phyloP scores from a whole-genome alignment of 2,113 vertebrate genomes.

The Brachyhypopomus gauderio region DNA sequence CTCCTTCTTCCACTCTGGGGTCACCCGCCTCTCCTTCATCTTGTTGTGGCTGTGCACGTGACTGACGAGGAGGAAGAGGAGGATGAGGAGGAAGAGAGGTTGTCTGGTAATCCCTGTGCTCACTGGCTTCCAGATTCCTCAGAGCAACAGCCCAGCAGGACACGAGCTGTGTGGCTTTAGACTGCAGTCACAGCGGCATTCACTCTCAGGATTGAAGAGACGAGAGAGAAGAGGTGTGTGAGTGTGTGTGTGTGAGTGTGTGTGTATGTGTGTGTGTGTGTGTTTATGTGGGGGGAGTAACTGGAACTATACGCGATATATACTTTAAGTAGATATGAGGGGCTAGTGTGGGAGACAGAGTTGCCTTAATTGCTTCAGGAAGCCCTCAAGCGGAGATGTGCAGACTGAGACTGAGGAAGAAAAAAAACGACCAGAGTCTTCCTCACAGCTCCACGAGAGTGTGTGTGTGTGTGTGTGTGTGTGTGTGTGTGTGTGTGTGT shows the following conservation, averaged over 20 bases:
- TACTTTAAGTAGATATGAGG: neutral
- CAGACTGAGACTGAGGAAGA: neutral
- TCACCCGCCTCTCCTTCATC: constrained; percentile 10
- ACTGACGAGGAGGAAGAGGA: too few relatives aligned
- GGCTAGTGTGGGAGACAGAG: neutral
- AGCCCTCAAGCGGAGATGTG: neutral
- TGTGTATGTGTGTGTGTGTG: too few relatives aligned
- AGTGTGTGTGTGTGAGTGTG: neutral
- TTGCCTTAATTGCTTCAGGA: neutral
- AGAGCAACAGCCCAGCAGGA: too few relatives aligned
- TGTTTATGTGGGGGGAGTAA: neutral
- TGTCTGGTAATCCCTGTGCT: too few relatives aligned
- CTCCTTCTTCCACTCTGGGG: neutral
- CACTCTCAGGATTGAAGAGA: too few relatives aligned
- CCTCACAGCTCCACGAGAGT: neutral
- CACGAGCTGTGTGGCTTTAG: too few relatives aligned
- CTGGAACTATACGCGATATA: neutral
- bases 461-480: neutral
- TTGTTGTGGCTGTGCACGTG: too few relatives aligned
- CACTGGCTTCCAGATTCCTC: too few relatives aligned
- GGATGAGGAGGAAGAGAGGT: too few relatives aligned
- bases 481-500: neutral
- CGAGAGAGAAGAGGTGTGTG: too few relatives aligned
- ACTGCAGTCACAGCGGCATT: too few relatives aligned
- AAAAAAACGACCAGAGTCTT: neutral